Base-by-base conservation (phyloP, 2,888 invertebrate genomes). In the Scaeva pyrastri region DNA sequence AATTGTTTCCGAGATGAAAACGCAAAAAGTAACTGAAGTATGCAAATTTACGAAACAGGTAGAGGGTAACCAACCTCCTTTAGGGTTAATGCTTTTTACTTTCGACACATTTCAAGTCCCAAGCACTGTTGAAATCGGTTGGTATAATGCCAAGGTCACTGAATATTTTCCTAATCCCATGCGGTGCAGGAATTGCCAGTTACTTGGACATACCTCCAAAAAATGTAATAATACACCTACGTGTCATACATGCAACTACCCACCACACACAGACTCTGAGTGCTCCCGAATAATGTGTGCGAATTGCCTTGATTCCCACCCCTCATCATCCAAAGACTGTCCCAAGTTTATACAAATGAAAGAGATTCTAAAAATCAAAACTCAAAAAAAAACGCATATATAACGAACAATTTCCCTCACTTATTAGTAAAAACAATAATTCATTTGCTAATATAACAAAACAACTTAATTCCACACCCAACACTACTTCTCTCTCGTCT, bases 151-250 rank as follows among this genome's bases (percentile, higher is more conserved):
- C 4, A 76, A 76, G 8, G 55, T 75, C 2, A 3, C 7, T 3
- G 75, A 75, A 19, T 75, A 48, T 23, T 36, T 75, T 19, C 68
- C 68, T 6, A 76, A 48, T 55, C 68, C 68, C n/a, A 55, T 70
- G 68, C 21, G 68, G 31, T 70, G 71, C 45, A 6, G 55, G 1
- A 58, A 52, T n/a, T 55, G 52, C 52, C 68, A 70, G 23, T 21
- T 52, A 10, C 23, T 70, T n/a, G 52, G 68, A 16, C 68, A 70
- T 41, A 68, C 39, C 10, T 55, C 41, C 41, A 70, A 56, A 41
- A 60, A 21, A 14, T 60, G 60, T 7, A 39, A 39, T 21, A 58
- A 58, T 19, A 39, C 36, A 0, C 19, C 58, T 12, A 39, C 10
- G 4, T 70, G 41, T 12, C 12, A 76, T 10, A 76, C 31, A 21